Percentiles rank a stretch among this genome's conserved stretches.
Conservation (phyloP, 2,888 invertebrate genomes). For the Vanessa cardui region DNA sequence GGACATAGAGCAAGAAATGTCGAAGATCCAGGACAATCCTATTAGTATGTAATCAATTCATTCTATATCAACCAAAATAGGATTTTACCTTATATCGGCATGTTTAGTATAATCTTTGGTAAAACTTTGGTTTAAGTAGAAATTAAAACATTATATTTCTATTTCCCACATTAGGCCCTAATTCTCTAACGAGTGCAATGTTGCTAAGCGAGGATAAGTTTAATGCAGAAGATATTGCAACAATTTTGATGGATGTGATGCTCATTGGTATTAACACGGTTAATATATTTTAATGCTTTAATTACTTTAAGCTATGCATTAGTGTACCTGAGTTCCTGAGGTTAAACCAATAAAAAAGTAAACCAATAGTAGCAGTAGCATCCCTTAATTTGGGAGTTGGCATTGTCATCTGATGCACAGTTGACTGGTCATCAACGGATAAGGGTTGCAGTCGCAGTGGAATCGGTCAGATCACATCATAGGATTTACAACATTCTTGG, state of each 20-base stretch:
- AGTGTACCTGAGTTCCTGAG: no score
- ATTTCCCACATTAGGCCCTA: conserved; percentile 37
- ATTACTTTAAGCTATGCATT: background rate
- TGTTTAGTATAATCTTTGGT: no score
- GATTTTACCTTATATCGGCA: no score
- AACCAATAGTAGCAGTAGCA: no score
- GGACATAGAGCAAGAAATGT: conserved; percentile 68
- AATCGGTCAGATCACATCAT: no score
- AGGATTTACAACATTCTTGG: no score
- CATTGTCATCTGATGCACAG: no score
- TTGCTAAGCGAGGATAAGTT: conserved; percentile 80
- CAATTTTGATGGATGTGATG: conserved; percentile 85
- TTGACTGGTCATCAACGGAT: no score
- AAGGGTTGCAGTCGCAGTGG: no score
- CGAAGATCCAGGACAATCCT: conserved; percentile 46
- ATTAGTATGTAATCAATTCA: conserved; percentile 45
- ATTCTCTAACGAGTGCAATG: conserved; percentile 79
- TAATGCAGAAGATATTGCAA: conserved; percentile 84
- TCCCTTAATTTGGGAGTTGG: no score
- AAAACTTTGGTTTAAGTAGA: no score
- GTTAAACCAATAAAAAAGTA: no score
- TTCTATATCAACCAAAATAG: conserved; percentile 26
- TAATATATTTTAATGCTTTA: conserved; percentile 2
- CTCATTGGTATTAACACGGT: conserved; percentile 86
- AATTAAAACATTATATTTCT: background rate